Conservation (phyloP, 2,113 vertebrate genomes). For the Oncorhynchus masou region DNA sequence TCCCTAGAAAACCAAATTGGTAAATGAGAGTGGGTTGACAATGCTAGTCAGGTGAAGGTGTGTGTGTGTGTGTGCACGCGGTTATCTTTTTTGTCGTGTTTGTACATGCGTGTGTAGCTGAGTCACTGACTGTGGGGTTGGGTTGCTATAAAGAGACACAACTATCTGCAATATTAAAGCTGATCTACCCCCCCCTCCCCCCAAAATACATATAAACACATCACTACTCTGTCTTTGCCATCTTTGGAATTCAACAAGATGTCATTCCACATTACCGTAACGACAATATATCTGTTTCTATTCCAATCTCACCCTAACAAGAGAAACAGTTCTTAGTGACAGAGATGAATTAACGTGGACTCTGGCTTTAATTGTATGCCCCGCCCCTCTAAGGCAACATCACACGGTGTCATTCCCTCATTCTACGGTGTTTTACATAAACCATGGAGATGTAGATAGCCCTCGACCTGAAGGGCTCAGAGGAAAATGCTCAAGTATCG, state of each 20-base stretch:
- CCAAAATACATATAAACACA: no score
- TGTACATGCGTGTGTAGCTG: background rate
- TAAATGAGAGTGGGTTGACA: background rate
- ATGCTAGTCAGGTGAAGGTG: background rate
- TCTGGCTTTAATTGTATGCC: background rate
- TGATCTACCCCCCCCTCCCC: background rate
- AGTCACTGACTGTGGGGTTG: background rate
- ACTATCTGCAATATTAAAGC: background rate
- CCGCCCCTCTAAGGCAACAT: background rate
- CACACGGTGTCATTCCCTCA: background rate
- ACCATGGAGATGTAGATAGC: background rate
- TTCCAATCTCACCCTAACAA: no score
- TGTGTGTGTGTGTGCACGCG: background rate
- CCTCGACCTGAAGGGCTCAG: background rate
- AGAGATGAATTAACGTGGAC: no score
- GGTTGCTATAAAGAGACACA: background rate
- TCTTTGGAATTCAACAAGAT: no score
- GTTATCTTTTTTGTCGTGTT: constrained; percentile 13
- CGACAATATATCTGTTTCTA: no score
- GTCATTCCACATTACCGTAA: no score
- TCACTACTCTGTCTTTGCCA: no score
- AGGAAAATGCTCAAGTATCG: background rate
- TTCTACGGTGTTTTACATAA: background rate
- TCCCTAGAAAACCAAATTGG: no score
- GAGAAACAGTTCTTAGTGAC: no score